phyloP scores from a whole-genome alignment of 2,113 vertebrate species.

The Solea solea region DNA sequence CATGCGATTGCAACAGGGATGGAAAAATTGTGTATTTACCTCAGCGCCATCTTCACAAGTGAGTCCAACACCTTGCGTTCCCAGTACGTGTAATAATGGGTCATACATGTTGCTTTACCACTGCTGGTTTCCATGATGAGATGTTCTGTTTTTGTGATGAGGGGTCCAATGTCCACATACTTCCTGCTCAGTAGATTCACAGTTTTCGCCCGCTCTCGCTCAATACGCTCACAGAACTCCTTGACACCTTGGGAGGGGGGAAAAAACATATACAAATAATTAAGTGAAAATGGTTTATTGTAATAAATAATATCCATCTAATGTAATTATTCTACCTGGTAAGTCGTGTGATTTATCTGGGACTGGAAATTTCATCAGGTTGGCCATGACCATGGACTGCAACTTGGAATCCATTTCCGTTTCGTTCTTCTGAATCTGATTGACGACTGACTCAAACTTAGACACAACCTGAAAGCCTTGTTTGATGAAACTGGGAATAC shows the following conservation, averaged over 20 bases:
- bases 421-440: constrained; percentile 86
- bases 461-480: constrained; percentile 79
- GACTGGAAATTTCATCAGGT: constrained; percentile 87
- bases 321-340: constrained; percentile 80
- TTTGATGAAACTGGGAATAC: constrained; percentile 85
- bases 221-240: constrained; percentile 88
- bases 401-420: constrained; percentile 85
- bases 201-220: constrained; percentile 83
- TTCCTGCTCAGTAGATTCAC: constrained; percentile 81
- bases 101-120: constrained; percentile 85
- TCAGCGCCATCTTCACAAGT: constrained; percentile 87
- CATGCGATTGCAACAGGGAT: background rate
- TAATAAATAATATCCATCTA: background rate
- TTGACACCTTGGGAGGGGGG: constrained; percentile 81
- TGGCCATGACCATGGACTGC: constrained; percentile 80
- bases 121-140: constrained; percentile 85
- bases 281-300: background rate
- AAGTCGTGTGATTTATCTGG: constrained; percentile 68
- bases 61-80: constrained; percentile 85
- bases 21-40: constrained; percentile 71
- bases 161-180: constrained; percentile 85
- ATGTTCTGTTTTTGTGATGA: constrained; percentile 89
- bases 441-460: constrained; percentile 88
- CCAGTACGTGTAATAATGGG: constrained; percentile 88
- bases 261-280: background rate